A percentile compares a stretch with the other conserved stretches of the same genome.
These are phyloP conservation scores for Lochmaea capreae DNA, from an alignment of 2,888 invertebrate genomes.

Conservation along the genomic window DNA sequence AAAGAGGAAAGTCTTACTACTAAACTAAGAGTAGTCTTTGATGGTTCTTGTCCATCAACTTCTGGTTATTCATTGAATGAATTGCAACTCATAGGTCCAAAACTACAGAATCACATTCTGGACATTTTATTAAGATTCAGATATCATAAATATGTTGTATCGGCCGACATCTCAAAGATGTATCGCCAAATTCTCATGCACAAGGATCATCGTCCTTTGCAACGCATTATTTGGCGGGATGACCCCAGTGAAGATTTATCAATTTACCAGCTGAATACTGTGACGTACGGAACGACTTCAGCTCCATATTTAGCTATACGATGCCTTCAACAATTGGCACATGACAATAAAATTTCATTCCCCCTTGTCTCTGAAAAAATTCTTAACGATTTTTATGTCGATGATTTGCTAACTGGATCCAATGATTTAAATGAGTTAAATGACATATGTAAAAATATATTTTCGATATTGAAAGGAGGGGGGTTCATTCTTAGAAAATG, in stretches of 20 bases:
- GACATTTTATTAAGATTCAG: constrained; percentile 45
- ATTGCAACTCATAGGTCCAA: constrained; percentile 40
- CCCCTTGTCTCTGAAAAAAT: background rate
- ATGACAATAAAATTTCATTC: background rate
- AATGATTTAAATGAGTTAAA: background rate
- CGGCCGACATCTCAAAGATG: constrained; percentile 51
- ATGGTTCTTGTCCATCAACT: constrained; percentile 41
- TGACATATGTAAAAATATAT: background rate
- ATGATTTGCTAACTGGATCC: background rate
- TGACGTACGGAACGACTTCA: constrained; percentile 43
- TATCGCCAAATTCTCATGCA: constrained; percentile 46
- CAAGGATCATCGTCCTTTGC: constrained; percentile 39
- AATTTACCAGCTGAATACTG: constrained; percentile 40
- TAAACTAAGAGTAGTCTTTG: too few species aligned
- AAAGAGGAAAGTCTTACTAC: constrained; percentile 49
- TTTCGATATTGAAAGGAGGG: too few species aligned
- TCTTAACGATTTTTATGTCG: constrained; percentile 2
- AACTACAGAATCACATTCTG: constrained; percentile 46
- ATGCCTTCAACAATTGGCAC: constrained; percentile 33
- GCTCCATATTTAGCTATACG: constrained; percentile 53
- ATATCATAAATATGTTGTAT: constrained; percentile 42
- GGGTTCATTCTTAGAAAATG: background rate
- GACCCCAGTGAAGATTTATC: constrained; percentile 31
- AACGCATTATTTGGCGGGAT: constrained; percentile 47
- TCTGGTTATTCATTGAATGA: constrained; percentile 46